Conservation (phyloP, 2,888 invertebrate genomes). For the Ommatoiulus sabulosus region DNA sequence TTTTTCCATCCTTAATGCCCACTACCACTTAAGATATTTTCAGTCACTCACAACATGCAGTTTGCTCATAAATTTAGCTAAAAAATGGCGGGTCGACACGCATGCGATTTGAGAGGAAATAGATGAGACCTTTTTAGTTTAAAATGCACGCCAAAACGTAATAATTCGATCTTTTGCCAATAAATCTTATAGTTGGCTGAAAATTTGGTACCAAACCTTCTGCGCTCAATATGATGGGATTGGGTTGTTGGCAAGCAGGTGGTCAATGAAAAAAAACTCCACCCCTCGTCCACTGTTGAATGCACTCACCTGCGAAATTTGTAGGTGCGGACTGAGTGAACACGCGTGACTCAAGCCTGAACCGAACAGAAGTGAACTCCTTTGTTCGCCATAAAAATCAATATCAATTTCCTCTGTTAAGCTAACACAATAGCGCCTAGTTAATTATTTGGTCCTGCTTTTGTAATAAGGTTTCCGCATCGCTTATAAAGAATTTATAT, state of each 20-base stretch:
- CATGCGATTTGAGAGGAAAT: too few relatives aligned
- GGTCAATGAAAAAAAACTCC: not conserved
- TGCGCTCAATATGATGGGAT: not conserved
- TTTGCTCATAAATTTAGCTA: too few relatives aligned
- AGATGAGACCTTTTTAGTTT: not conserved
- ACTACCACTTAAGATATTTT: too few relatives aligned
- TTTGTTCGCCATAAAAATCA: constrained; percentile 25
- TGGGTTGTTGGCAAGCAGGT: not conserved
- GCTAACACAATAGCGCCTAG: constrained; percentile 31
- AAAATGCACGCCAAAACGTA: not conserved
- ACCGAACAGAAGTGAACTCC: constrained; percentile 7
- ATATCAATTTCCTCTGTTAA: constrained; percentile 24
- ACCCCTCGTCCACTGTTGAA: not conserved
- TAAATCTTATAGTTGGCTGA: not conserved
- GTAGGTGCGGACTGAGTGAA: not conserved
- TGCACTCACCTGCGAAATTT: constrained; percentile 22
- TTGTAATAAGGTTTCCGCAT: constrained; percentile 36
- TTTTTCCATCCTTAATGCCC: too few relatives aligned
- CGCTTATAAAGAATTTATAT: not conserved
- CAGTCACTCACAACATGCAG: too few relatives aligned
- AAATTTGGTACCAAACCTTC: not conserved
- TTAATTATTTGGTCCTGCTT: constrained; percentile 40
- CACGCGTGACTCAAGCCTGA: not conserved
- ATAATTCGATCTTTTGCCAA: not conserved
- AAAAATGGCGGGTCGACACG: too few relatives aligned